phyloP scores from a whole-genome alignment of 1,140 invertebrate species.

The Atta colombica region DNA sequence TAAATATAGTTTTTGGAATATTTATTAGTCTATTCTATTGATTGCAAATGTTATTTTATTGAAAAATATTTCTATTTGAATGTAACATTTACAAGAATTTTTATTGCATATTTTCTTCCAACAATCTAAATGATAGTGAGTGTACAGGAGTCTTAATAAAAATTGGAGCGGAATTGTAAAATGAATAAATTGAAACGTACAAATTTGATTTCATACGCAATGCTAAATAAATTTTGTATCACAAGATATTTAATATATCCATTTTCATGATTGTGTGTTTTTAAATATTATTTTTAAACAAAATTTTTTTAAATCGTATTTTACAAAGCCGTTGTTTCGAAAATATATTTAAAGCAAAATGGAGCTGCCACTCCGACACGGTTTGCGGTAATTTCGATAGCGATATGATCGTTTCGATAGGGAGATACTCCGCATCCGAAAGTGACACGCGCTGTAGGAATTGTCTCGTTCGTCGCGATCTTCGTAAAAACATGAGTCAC shows the following conservation, averaged over 20 bases:
- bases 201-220: not conserved
- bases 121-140: too few relatives aligned
- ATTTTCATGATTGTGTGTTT: not conserved
- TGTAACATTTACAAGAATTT: too few relatives aligned
- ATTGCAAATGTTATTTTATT: too few relatives aligned
- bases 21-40: too few relatives aligned
- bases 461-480: constrained; percentile 59
- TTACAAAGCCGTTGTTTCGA: not conserved
- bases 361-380: not conserved
- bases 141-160: not conserved
- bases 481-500: constrained; percentile 61
- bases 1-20: too few relatives aligned
- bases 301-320: not conserved
- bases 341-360: not conserved
- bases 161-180: not conserved
- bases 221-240: not conserved
- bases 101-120: too few relatives aligned
- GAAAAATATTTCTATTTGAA: too few relatives aligned
- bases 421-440: not conserved
- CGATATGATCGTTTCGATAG: not conserved
- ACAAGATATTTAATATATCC: not conserved
- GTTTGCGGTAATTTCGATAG: constrained; percentile 19
- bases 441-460: constrained; percentile 38
- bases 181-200: not conserved
- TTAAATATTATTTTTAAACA: not conserved